Conservation (phyloP, 2,797 vertebrate genomes). For the Cossypha heuglini region DNA sequence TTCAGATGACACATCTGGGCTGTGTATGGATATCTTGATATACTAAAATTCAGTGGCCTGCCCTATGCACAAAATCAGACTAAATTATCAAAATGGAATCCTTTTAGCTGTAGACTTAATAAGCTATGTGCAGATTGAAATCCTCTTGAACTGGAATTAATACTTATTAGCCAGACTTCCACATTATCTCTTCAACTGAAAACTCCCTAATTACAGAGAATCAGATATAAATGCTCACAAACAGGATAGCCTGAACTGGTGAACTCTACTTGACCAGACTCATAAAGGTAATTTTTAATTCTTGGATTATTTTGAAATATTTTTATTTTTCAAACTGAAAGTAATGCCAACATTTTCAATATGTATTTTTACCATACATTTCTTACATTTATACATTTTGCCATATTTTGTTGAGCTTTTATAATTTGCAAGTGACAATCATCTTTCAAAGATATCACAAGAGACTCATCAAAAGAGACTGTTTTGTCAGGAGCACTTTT, state of each 20-base stretch:
- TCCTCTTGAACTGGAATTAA: constrained; percentile 11
- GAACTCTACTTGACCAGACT: not conserved
- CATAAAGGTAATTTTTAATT: not conserved
- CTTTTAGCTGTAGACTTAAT: not conserved
- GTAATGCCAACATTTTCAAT: not conserved
- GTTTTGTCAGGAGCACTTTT: not conserved
- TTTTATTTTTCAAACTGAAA: not conserved
- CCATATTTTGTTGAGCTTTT: not conserved
- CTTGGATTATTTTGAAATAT: not conserved
- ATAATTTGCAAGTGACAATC: not conserved
- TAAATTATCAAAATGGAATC: not conserved
- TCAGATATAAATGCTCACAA: not conserved
- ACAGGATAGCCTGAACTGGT: not conserved
- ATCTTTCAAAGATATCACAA: not conserved
- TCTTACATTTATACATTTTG: not conserved
- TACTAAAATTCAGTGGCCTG: not conserved
- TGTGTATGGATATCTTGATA: not conserved
- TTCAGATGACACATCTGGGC: not conserved
- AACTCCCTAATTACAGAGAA: not conserved
- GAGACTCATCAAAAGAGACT: not conserved
- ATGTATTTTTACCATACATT: not conserved
- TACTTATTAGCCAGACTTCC: not conserved
- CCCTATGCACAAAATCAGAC: not conserved
- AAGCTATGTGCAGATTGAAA: not conserved
- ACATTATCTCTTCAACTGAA: not conserved